These are phyloP conservation scores for Caenorhabditis sp. DNA, from an alignment of 2,888 invertebrate genomes.

Conservation along the genomic window DNA sequence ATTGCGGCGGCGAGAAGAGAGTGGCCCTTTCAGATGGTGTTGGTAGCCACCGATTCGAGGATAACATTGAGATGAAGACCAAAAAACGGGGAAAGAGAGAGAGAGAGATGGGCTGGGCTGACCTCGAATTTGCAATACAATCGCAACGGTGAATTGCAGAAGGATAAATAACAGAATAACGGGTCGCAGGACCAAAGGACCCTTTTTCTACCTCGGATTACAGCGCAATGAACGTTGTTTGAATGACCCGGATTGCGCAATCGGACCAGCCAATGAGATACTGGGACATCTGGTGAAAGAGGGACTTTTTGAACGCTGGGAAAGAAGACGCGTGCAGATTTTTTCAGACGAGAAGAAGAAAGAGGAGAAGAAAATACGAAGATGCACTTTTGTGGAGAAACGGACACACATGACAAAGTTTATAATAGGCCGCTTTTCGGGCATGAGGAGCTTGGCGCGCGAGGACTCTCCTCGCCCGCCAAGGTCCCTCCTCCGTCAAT, in stretches of 20 bases:
- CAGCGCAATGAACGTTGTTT: too few relatives aligned
- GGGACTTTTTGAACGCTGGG: too few relatives aligned
- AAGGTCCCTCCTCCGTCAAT: constrained; percentile 28
- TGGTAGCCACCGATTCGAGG: background rate
- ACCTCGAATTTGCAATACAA: too few relatives aligned
- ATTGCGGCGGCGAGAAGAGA: too few relatives aligned
- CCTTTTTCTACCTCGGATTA: background rate
- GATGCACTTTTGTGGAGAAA: constrained; percentile 7
- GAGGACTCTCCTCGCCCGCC: constrained; percentile 1
- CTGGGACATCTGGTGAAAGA: too few relatives aligned
- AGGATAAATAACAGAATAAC: background rate
- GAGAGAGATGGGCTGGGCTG: background rate
- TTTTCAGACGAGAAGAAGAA: background rate
- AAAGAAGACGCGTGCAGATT: background rate
- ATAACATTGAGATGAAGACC: background rate
- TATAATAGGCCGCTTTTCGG: constrained; percentile 33
- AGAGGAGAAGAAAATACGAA: background rate
- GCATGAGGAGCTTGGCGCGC: background rate
- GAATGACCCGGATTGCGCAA: too few relatives aligned
- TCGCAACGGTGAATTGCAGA: constrained; percentile 17
- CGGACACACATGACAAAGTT: constrained; percentile 39
- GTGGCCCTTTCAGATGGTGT: background rate
- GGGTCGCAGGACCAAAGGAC: background rate
- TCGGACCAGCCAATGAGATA: too few relatives aligned
- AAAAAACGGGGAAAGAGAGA: background rate